Conservation (phyloP, 1,140 invertebrate genomes). For the Apis cerana region DNA sequence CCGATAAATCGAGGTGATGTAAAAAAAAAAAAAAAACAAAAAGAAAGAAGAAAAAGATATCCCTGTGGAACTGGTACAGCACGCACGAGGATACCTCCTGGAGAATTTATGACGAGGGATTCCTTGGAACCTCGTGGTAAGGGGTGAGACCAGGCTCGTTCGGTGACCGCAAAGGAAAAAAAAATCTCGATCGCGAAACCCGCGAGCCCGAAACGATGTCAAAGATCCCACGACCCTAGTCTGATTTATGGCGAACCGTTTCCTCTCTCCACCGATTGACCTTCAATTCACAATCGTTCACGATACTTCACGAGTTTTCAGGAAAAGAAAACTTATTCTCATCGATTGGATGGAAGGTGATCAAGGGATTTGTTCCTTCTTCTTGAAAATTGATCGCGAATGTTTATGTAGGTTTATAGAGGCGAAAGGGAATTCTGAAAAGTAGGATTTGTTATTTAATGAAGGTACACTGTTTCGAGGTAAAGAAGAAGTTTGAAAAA, state of each 20-base stretch:
- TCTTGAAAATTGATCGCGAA: not conserved
- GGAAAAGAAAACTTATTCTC: not conserved
- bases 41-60: conserved; percentile 68
- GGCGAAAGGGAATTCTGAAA: too few relatives aligned
- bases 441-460: too few relatives aligned
- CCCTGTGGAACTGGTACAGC: conserved; percentile 58
- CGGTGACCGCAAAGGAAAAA: conserved; percentile 37
- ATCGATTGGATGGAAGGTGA: not conserved
- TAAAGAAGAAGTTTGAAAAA: too few relatives aligned
- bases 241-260: conserved; percentile 41
- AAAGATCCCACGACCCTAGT: not conserved
- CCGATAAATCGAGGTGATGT: conserved; percentile 73
- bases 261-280: conserved; percentile 18
- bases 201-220: conserved; percentile 35
- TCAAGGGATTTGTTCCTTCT: too few relatives aligned
- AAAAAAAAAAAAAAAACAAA: conserved; percentile 71
- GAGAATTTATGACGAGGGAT: conserved; percentile 73
- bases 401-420: too few relatives aligned
- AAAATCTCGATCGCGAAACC: conserved; percentile 25
- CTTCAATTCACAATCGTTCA: conserved; percentile 27
- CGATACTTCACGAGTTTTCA: conserved; percentile 17
- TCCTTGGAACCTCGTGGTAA: conserved; percentile 52
- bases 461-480: too few relatives aligned
- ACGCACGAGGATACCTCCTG: conserved; percentile 63
- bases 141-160: conserved; percentile 9